Base-by-base conservation (phyloP, 2,888 invertebrate genomes). In the Pelosia muscerda region DNA sequence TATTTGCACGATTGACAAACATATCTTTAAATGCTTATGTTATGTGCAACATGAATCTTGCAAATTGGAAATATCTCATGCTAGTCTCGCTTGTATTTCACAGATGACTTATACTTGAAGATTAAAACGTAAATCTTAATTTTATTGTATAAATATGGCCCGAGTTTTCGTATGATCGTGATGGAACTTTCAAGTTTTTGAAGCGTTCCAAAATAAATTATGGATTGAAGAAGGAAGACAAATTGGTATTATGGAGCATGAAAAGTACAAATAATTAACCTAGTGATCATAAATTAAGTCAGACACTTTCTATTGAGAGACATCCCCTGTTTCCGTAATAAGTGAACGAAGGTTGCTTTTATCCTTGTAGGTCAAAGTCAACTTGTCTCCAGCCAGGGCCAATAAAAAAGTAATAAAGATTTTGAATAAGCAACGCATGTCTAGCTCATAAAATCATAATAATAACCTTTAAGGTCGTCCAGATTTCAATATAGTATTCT, bases 1-100 rank as follows among this genome's bases (percentile, higher is more conserved):
- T 56, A 53, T 60, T 66, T 65, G 58, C 19, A 28, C 55, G 31
- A 61, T 66, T 55, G 57, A 55, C 25, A 53, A 53, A 9, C 28
- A n/a, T 4, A 31, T 49, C 34, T 5, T 9, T 58, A 56, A 66
- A 22, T 55, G 49, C n/a, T n/a, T 49, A 49, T 55, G 25, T 25
- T 25, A 25, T 8, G 15, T 25, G 25, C 23, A 55, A 25, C 26
- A 55, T 25, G 23, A 13, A 26, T 15, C 25, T 15, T 55, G 55
- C 8, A 25, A 55, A 55, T 15, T 55, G 25, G 15, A 25, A 49
- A 55, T 25, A 25, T 55, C 55, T 55, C 19, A n/a, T n/a, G n/a
- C 9, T 8, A 6, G 19, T 49, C 49, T 49, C 49, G 25, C 6
- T 55, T 23, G 26, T 15, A 8, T 55, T 55, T 55, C n/a, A n/a